Evolutionary conservation across 2,113 vertebrate genomes (phyloP).

Genomic region (Varanus komodoensis): DNA sequence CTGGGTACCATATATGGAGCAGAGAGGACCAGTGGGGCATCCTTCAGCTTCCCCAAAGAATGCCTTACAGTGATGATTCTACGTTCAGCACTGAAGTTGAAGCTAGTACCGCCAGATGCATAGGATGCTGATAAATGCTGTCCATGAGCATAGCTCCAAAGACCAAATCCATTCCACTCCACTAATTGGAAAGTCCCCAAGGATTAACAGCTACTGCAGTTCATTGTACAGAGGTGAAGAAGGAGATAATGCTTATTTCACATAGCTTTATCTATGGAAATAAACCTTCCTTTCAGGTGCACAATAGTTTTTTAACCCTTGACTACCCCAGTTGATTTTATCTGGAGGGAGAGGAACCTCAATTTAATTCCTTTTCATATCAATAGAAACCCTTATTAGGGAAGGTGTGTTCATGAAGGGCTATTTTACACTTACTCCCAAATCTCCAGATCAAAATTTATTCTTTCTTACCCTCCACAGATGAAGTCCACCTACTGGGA

Average conservation of each 20-base stretch:
- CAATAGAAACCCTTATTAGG: slow-evolving; percentile 56
- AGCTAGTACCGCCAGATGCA: neutral
- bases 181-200: slow-evolving; percentile 47
- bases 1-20: neutral
- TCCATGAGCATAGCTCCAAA: slow-evolving; percentile 63
- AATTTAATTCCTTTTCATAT: slow-evolving; percentile 54
- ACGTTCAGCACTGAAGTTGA: neutral
- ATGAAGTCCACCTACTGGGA: slow-evolving; percentile 72
- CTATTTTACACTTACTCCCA: slow-evolving; percentile 60
- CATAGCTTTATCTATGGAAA: slow-evolving; percentile 41
- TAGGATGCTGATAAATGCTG: slow-evolving; percentile 27
- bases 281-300: slow-evolving; percentile 23
- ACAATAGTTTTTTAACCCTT: slow-evolving; percentile 47
- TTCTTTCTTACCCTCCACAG: slow-evolving; percentile 59
- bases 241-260: slow-evolving; percentile 22
- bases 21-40: neutral
- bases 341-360: slow-evolving; percentile 48
- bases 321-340: slow-evolving; percentile 37
- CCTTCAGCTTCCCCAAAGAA: neutral
- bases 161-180: slow-evolving; percentile 39
- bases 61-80: neutral
- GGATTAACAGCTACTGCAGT: slow-evolving; percentile 40
- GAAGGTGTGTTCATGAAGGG: slow-evolving; percentile 47
- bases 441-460: slow-evolving; percentile 63
- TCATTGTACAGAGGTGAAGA: slow-evolving; percentile 15